Evolutionary conservation across 1,140 invertebrate genomes (phyloP).

Genomic region (Trissolcus basalis): DNA sequence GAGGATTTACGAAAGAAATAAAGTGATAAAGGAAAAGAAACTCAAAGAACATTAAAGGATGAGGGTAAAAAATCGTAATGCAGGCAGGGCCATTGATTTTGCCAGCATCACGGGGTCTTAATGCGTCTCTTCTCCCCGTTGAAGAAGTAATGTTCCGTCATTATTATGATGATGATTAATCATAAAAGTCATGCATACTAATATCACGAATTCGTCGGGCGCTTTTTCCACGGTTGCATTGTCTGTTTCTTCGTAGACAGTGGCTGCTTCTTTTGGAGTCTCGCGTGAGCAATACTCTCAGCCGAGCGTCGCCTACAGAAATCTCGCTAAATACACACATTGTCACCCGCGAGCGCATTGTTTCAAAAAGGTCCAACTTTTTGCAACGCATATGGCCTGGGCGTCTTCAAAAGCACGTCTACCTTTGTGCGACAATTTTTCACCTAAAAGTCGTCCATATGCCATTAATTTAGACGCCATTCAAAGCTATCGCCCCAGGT

Average conservation of each 20-base stretch:
- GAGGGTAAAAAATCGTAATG: neutral
- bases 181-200: conserved; percentile 48
- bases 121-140: neutral
- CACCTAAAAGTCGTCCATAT: conserved; percentile 61
- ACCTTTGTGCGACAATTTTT: conserved; percentile 57
- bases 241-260: conserved; percentile 35
- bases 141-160: conserved; percentile 18
- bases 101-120: neutral
- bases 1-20: too few relatives aligned
- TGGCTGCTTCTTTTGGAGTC: conserved; percentile 36
- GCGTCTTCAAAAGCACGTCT: conserved; percentile 44
- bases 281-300: conserved; percentile 30
- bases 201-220: conserved; percentile 24
- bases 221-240: conserved; percentile 27
- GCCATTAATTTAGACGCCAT: conserved; percentile 62
- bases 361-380: conserved; percentile 47
- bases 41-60: too few relatives aligned
- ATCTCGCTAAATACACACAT: conserved; percentile 59
- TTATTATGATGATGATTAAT: conserved; percentile 46
- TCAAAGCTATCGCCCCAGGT: conserved; percentile 61
- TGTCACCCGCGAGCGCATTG: conserved; percentile 57
- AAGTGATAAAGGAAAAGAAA: too few relatives aligned
- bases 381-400: conserved; percentile 46
- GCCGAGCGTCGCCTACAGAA: conserved; percentile 10
- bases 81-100: neutral